Percentiles rank a stretch among this genome's conserved stretches.
These are phyloP conservation scores for Poeciliopsis retropinna DNA, from an alignment of 2,113 vertebrate genomes.

Conservation along the genomic window DNA sequence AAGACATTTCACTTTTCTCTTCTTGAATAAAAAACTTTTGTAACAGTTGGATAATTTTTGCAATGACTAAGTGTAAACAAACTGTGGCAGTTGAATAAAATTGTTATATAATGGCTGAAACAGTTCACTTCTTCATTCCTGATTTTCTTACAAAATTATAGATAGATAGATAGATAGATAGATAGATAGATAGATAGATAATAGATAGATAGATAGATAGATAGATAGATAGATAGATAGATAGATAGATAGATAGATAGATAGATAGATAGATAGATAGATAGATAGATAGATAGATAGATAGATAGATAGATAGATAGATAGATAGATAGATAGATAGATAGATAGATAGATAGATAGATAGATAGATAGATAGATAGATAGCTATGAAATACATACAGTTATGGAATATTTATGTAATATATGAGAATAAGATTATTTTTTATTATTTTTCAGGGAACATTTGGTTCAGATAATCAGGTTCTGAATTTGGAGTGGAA, in stretches of 20 bases:
- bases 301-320: too few species aligned
- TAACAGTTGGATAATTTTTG: neutral
- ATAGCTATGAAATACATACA: neutral
- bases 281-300: too few species aligned
- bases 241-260: too few species aligned
- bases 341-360: too few species aligned
- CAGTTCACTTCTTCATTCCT: neutral
- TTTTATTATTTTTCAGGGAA: neutral
- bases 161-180: neutral
- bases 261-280: too few species aligned
- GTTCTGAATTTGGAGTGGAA: neutral
- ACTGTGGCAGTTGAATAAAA: neutral
- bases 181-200: too few species aligned
- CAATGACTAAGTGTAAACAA: neutral
- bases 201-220: too few species aligned
- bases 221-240: too few species aligned
- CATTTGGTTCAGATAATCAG: neutral
- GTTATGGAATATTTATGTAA: neutral
- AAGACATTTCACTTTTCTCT: neutral
- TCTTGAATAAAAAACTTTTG: neutral
- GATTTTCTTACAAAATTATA: neutral
- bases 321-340: too few species aligned
- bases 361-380: too few species aligned
- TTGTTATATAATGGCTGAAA: neutral
- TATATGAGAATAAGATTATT: neutral